Conservation (phyloP, 2,888 invertebrate genomes). For the Sinopyrophorus schimmeli region DNA sequence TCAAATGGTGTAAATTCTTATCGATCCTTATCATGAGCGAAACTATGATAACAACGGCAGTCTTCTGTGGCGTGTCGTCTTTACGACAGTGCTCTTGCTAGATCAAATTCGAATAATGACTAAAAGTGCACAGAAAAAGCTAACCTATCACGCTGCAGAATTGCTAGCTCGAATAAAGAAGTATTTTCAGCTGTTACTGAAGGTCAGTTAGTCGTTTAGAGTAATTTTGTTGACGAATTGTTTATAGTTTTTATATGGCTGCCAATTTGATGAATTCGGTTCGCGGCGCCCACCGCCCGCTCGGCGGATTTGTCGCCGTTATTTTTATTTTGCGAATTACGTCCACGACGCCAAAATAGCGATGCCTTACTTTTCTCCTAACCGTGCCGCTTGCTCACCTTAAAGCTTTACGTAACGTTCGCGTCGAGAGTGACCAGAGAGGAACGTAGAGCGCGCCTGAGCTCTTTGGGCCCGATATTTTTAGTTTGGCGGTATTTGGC, state of each 20-base stretch:
- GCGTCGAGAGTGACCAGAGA: constrained; percentile 16
- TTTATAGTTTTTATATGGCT: not conserved
- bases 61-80: too few species aligned
- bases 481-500: constrained; percentile 71
- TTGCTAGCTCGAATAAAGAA: constrained; percentile 33
- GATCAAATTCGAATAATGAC: constrained; percentile 10
- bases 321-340: constrained; percentile 34
- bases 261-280: constrained; percentile 3
- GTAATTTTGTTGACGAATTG: constrained; percentile 1
- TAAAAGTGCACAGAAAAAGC: constrained; percentile 15
- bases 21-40: constrained; percentile 15
- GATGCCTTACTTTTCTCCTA: constrained; percentile 25
- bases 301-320: constrained; percentile 26
- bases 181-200: constrained; percentile 31
- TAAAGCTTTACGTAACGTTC: constrained; percentile 33
- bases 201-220: constrained; percentile 34
- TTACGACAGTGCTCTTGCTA: constrained; percentile 9
- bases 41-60: not conserved
- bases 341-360: constrained; percentile 33
- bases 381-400: constrained; percentile 33
- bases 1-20: constrained; percentile 25
- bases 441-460: constrained; percentile 24
- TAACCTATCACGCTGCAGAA: constrained; percentile 16
- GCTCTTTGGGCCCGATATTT: constrained; percentile 56
- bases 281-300: constrained; percentile 22